Evolutionary conservation across 2,888 invertebrate species (phyloP).

Genomic region (Nasonovia ribisnigri): DNA sequence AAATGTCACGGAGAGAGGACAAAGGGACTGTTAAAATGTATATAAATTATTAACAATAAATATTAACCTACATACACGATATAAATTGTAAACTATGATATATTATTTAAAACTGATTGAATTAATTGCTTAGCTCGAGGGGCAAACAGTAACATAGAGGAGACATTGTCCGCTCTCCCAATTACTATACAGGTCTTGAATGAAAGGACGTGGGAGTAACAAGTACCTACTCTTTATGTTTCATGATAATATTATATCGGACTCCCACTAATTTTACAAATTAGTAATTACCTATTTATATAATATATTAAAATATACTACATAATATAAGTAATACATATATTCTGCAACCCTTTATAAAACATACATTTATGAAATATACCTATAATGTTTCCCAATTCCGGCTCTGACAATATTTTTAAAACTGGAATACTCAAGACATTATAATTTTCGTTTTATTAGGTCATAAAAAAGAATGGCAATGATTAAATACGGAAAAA

Average conservation of each 20-base stretch:
- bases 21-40: not conserved
- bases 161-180: constrained; percentile 15
- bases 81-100: not conserved
- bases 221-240: not conserved
- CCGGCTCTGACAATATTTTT: not conserved
- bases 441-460: not conserved
- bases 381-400: not conserved
- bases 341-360: not conserved
- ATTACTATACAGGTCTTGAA: not conserved
- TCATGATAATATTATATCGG: not conserved
- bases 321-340: not conserved
- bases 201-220: constrained; percentile 33
- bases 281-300: not conserved
- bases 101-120: constrained; percentile 24
- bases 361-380: not conserved
- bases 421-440: not conserved
- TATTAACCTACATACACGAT: constrained; percentile 24
- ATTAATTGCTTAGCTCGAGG: constrained; percentile 24
- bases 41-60: not conserved
- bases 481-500: not conserved
- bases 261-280: constrained; percentile 18
- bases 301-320: not conserved
- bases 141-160: not conserved
- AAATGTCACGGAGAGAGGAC: not conserved
- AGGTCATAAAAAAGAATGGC: not conserved